phyloP scores from a whole-genome alignment of 2,113 vertebrate genomes.

The Platichthys stellatus region DNA sequence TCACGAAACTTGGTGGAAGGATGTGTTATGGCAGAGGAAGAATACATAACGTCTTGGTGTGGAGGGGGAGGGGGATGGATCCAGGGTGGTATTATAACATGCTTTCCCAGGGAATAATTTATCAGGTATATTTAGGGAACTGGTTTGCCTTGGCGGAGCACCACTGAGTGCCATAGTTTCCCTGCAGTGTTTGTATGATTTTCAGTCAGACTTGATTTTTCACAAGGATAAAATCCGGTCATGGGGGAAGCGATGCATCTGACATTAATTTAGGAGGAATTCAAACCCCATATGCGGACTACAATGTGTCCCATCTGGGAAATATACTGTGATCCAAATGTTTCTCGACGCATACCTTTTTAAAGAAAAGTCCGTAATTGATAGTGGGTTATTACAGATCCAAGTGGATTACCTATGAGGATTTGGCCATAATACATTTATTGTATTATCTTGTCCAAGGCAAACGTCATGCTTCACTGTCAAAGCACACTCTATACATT shows the following conservation, averaged over 20 bases:
- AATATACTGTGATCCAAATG: background rate
- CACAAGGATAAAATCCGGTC: background rate
- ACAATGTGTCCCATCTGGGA: background rate
- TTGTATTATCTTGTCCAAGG: background rate
- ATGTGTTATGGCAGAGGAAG: too few species aligned
- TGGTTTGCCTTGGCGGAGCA: too few species aligned
- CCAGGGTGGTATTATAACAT: too few species aligned
- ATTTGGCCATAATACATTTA: too few species aligned
- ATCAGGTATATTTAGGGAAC: too few species aligned
- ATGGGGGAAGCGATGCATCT: background rate
- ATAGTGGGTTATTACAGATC: too few species aligned
- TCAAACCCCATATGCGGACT: background rate
- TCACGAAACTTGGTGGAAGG: too few species aligned
- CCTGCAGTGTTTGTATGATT: too few species aligned
- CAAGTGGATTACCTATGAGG: too few species aligned
- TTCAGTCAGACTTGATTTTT: background rate
- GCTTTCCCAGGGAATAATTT: too few species aligned
- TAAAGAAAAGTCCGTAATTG: too few species aligned
- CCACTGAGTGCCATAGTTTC: background rate
- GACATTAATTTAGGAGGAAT: background rate
- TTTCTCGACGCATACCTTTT: background rate
- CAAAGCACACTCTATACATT: conserved; percentile 41
- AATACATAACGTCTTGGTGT: background rate
- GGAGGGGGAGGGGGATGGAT: too few species aligned
- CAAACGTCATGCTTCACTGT: background rate